Base-by-base conservation (phyloP, 1,140 invertebrate genomes). In the Eubasilissa regina region DNA sequence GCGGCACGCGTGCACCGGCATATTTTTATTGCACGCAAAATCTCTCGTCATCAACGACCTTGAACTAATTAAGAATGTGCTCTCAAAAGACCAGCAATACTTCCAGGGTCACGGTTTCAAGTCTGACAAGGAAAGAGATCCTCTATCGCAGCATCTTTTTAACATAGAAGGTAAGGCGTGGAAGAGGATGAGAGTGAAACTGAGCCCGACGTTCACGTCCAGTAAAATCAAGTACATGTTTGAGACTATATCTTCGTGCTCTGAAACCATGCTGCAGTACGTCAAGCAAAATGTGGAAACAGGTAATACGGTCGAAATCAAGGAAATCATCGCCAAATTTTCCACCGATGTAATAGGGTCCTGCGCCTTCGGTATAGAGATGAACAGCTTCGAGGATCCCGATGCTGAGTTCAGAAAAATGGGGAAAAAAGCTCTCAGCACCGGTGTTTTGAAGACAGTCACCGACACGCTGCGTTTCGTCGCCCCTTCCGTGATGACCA, bases 1-100 rank as follows among this genome's bases (percentile, higher is more conserved):
- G n/a, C n/a, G n/a, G n/a, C n/a, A n/a, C 10, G 62, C 74, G 10
- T 77, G 25, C 58, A 70, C 56, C 9, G 87, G 87, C 17, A 66
- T 87, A 1, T 89, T 83, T 25, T 83, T 83, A 58, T 83, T 85
- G 81, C 84, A 85, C 3, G 86, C 88, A 3, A 91, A 91, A 0
- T 83, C 86, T 9, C 77, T 92, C 7, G 79, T 92, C 1, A 62
- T 91, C 0, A 85, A 89, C 10, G 91, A 80, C 68, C 12, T 68
- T 12, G 72, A 75, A 17, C 43, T 80, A 4, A 19, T 68, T 6
- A 90, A 91, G 62, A 86, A 87, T 51, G 87, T 93, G 8, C 84
- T 92, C 48, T 87, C 92, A 11, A 92, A 90, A 84, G 91, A 93
- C 84, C 92, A 91, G 79, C 85, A 88, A 62, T 85, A 89, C 84